Evolutionary conservation across 2,888 invertebrate genomes (phyloP).

Genomic region (Panopea generosa): DNA sequence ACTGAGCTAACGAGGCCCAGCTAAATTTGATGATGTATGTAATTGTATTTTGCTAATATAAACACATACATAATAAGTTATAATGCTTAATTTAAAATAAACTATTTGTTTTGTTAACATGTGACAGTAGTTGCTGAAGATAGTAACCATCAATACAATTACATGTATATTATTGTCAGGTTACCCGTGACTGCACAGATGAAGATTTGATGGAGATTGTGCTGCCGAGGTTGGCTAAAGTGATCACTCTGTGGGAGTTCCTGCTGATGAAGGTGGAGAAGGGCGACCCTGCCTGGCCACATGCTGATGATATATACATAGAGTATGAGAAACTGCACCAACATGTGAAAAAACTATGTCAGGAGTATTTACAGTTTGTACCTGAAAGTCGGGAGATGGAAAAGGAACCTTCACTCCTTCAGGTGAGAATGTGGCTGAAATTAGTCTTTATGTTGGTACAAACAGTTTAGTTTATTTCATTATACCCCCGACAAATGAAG

Average conservation of each 20-base stretch:
- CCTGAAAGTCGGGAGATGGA: conserved; percentile 30
- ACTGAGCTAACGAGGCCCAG: too few species aligned
- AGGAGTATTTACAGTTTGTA: conserved; percentile 71
- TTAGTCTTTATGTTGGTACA: too few species aligned
- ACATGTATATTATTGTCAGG: conserved; percentile 64
- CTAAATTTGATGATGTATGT: too few species aligned
- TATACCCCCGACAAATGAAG: too few species aligned
- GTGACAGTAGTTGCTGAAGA: too few species aligned
- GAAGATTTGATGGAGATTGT: conserved; percentile 86
- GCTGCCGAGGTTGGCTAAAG: conserved; percentile 85
- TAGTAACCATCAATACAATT: too few species aligned
- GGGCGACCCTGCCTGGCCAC: conserved; percentile 75
- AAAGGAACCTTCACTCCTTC: conserved; percentile 24
- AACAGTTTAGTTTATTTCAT: too few species aligned
- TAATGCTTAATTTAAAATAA: too few species aligned
- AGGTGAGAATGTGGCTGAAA: too few species aligned
- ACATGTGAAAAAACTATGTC: conserved; percentile 74
- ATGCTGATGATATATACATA: conserved; percentile 74
- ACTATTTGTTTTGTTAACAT: too few species aligned
- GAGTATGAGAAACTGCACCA: conserved; percentile 76
- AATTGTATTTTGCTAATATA: too few species aligned
- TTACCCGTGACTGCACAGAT: conserved; percentile 79
- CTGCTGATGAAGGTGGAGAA: conserved; percentile 85
- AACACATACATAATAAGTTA: too few species aligned
- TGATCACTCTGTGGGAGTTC: conserved; percentile 86